Evolutionary conservation across 2,888 invertebrate genomes (phyloP), one percentile per base, ranked within the genome.

Genomic region (Tinea pellionella): DNA sequence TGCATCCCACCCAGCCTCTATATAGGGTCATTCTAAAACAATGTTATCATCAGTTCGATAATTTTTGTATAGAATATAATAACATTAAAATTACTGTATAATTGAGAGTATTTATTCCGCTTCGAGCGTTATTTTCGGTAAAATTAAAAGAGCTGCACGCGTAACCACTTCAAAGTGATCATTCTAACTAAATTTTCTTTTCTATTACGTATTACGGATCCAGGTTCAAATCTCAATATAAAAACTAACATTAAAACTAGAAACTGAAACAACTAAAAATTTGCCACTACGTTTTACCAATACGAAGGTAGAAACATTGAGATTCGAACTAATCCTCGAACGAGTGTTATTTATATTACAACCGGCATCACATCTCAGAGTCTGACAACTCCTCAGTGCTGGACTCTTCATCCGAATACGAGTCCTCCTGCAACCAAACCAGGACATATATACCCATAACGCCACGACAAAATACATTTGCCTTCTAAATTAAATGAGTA

Each of bases 341-440:
- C n/a, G n/a, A n/a, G 30, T 30, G 30, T 30, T 9, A 30, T 30
- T 4, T 9, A n/a, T 37, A 2, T 2, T 37, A 37, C 9, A 9
- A 37, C 37, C 9, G 24, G 37, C 37, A n/a, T 37, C 37, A 37
- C 37, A 37, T 37, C 37, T 37, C 37, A 37, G 37, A 85, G 65
- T 85, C 86, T 32, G 87, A 85, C 61, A 86, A 78, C 71, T 86
- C 87, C 72, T 86, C 87, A 60, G 85, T 85, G 66, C 85, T 86
- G 56, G 87, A 84, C 69, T 85, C 85, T 71, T 85, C 86, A 69
- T 83, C 85, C 61, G 82, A 83, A 72, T 80, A 86, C 69, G 85
- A 84, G 77, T 86, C 86, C 86, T 87, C 87, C 87, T 87, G 87
- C 78, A 86, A 87, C 66, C 78, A 86, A 82, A 86, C 59, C 24